Percentiles rank a stretch among this genome's conserved stretches.
Evolutionary conservation across 2,888 invertebrate genomes (phyloP).

Genomic region (Heliconius ethilla): DNA sequence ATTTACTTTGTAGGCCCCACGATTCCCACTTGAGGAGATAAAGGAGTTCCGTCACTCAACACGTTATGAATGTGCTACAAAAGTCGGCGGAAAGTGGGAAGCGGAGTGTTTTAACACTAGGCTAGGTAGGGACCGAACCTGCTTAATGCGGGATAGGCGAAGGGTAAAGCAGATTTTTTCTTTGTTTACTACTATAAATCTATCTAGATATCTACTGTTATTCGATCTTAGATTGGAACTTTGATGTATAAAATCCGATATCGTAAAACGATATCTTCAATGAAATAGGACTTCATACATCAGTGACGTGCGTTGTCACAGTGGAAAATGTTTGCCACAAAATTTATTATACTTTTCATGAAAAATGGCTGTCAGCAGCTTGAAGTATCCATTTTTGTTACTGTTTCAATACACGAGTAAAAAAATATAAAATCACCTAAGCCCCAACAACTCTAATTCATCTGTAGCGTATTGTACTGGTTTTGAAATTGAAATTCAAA

Average conservation of each 20-base stretch:
- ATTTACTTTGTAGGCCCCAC: too few species aligned
- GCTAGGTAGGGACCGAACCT: neutral
- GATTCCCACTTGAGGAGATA: too few species aligned
- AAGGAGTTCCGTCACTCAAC: too few species aligned
- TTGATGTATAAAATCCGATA: slow-evolving; percentile 21
- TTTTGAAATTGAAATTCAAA: neutral
- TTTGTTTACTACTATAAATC: neutral
- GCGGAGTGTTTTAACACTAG: neutral
- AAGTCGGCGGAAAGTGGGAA: neutral
- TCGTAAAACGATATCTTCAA: slow-evolving; percentile 27
- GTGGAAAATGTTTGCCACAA: slow-evolving; percentile 43
- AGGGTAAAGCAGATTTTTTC: neutral
- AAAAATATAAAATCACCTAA: slow-evolving; percentile 1
- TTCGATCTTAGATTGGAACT: neutral
- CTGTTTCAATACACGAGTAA: slow-evolving; percentile 23
- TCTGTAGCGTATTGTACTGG: neutral
- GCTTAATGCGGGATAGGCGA: neutral
- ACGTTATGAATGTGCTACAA: neutral
- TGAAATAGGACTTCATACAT: slow-evolving; percentile 40
- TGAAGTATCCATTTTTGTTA: slow-evolving; percentile 37
- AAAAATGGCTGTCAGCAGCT: slow-evolving; percentile 37
- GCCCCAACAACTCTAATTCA: slow-evolving; percentile 4
- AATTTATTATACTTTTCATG: slow-evolving; percentile 42
- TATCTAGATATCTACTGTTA: neutral
- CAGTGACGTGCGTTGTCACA: slow-evolving; percentile 43